Evolutionary conservation across 2,888 invertebrate genomes (phyloP).

Genomic region (Ichneumoninae sp.): DNA sequence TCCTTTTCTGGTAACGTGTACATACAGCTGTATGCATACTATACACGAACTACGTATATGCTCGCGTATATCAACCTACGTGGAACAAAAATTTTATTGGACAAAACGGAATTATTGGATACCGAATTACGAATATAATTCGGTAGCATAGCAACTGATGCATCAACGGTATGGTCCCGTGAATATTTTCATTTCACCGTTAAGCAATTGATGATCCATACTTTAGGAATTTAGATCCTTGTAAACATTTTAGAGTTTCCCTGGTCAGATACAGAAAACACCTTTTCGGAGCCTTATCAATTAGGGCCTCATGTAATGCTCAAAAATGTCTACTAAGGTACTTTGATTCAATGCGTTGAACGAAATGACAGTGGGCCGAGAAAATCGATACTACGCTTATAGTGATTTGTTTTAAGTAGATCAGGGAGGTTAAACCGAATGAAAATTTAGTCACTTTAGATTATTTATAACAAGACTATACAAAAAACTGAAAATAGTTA

Average conservation of each 20-base stretch:
- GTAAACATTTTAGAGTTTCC: not conserved
- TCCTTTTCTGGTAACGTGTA: conserved; percentile 58
- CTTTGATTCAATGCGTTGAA: no score
- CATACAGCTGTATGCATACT: conserved; percentile 20
- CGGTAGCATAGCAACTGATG: not conserved
- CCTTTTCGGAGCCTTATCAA: no score
- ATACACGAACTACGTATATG: conserved; percentile 33
- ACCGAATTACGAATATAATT: conserved; percentile 26
- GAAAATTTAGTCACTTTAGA: no score
- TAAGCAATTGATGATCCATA: not conserved
- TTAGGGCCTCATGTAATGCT: no score
- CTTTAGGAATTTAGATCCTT: not conserved
- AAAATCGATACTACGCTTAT: no score
- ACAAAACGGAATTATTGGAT: conserved; percentile 46
- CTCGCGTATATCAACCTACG: conserved; percentile 44
- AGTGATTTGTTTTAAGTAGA: no score
- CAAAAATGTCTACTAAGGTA: no score
- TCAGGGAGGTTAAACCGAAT: no score
- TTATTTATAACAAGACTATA: no score
- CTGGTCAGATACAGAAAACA: no score
- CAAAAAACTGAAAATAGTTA: no score
- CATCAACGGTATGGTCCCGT: not conserved
- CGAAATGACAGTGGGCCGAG: no score
- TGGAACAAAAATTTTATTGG: conserved; percentile 56
- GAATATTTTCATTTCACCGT: conserved; percentile 26